phyloP scores from a whole-genome alignment of 2,113 vertebrate species.

The Tupaia tana region DNA sequence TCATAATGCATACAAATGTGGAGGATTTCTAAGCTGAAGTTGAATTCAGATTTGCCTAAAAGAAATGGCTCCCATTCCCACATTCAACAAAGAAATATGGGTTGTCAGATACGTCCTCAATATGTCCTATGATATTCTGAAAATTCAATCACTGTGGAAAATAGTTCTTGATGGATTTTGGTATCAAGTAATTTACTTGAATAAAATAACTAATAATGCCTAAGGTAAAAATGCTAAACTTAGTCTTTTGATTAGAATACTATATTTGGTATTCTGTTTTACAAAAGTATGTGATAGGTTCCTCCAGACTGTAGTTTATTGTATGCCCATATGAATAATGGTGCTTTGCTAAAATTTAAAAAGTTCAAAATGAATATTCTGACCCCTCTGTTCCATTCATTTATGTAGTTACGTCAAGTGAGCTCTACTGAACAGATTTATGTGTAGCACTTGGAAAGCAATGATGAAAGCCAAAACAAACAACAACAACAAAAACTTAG shows the following conservation, averaged over 20 bases:
- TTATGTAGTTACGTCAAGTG: not conserved
- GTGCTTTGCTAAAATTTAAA: not conserved
- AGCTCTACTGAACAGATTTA: not conserved
- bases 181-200: not conserved
- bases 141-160: not conserved
- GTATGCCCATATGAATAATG: not conserved
- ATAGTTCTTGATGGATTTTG: not conserved
- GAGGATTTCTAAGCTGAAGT: not conserved
- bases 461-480: not conserved
- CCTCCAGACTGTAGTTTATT: not conserved
- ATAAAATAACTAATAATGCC: not conserved
- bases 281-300: not conserved
- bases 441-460: not conserved
- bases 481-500: too few species aligned
- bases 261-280: not conserved
- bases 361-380: not conserved
- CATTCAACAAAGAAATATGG: not conserved
- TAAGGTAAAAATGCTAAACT: not conserved
- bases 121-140: not conserved
- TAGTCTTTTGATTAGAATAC: not conserved
- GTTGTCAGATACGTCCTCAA: not conserved
- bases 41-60: not conserved
- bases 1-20: not conserved
- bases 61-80: not conserved
- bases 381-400: not conserved